phyloP scores from a whole-genome alignment of 2,113 vertebrate genomes.

The Mirounga angustirostris region DNA sequence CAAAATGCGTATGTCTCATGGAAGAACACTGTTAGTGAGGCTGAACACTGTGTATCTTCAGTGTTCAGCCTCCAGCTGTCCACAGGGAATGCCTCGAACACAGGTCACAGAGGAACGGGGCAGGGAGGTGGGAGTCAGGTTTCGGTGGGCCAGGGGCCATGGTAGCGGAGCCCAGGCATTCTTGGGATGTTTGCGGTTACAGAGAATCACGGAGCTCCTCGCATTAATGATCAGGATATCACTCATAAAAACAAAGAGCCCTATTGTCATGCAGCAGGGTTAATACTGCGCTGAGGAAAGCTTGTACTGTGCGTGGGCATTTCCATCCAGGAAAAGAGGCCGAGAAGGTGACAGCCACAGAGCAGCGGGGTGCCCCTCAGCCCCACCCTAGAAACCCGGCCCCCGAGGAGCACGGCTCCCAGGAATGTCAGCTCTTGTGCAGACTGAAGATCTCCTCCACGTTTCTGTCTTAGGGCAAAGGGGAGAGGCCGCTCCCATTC shows the following conservation, averaged over 20 bases:
- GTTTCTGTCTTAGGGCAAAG: slow-evolving; percentile 67
- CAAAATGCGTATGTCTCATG: not conserved
- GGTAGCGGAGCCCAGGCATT: slow-evolving; percentile 83
- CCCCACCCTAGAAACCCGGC: not conserved
- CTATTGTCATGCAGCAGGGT: not conserved
- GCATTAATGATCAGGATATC: slow-evolving; percentile 78
- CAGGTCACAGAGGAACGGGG: slow-evolving; percentile 58
- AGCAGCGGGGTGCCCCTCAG: not conserved
- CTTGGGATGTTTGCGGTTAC: slow-evolving; percentile 84
- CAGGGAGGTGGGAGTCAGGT: slow-evolving; percentile 69
- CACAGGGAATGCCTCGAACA: not conserved
- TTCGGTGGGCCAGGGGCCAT: slow-evolving; percentile 30
- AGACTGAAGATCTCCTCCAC: slow-evolving; percentile 53
- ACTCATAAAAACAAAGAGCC: slow-evolving; percentile 62
- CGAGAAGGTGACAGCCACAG: slow-evolving; percentile 56
- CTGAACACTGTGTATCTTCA: not conserved
- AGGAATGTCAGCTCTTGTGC: slow-evolving; percentile 50
- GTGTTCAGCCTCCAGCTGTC: not conserved
- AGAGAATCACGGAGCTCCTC: slow-evolving; percentile 77
- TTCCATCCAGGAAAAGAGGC: slow-evolving; percentile 48
- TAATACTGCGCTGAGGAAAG: slow-evolving; percentile 35
- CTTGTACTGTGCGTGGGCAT: slow-evolving; percentile 33
- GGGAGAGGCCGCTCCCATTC: slow-evolving; percentile 70
- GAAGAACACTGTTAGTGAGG: not conserved
- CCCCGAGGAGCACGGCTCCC: slow-evolving; percentile 4